Conservation (phyloP, 1,140 invertebrate genomes). For the Rhopalosiphum padi region DNA sequence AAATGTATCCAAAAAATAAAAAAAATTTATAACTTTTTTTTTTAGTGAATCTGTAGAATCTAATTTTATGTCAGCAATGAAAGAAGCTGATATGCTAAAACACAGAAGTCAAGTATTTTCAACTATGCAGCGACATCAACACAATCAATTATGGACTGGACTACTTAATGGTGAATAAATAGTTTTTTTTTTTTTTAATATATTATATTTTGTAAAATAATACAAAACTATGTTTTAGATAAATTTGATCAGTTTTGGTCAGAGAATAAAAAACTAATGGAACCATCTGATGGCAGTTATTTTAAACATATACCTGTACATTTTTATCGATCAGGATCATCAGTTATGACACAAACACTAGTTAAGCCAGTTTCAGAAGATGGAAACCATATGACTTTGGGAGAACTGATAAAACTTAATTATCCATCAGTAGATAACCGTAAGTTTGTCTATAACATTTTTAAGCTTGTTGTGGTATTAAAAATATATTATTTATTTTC, state of each 20-base stretch:
- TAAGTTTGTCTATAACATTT: slow-evolving; percentile 39
- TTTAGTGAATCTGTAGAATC: slow-evolving; percentile 90
- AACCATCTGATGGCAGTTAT: slow-evolving; percentile 77
- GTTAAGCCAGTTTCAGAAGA: slow-evolving; percentile 77
- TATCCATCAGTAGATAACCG: slow-evolving; percentile 65
- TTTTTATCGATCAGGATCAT: slow-evolving; percentile 81
- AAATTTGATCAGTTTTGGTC: slow-evolving; percentile 99
- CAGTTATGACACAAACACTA: slow-evolving; percentile 72
- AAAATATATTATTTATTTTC: slow-evolving; percentile 63
- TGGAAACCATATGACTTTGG: slow-evolving; percentile 76
- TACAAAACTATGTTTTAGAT: slow-evolving; percentile 69
- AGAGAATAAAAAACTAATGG: slow-evolving; percentile 94
- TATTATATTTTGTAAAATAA: background rate
- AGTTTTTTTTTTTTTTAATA: background rate
- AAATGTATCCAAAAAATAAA: background rate
- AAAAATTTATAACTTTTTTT: background rate
- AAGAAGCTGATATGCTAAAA: slow-evolving; percentile 97
- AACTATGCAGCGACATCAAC: slow-evolving; percentile 97
- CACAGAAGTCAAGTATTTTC: slow-evolving; percentile 90
- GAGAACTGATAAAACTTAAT: slow-evolving; percentile 75
- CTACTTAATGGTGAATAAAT: slow-evolving; percentile 83
- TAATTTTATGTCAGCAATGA: slow-evolving; percentile 92
- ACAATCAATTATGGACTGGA: slow-evolving; percentile 94
- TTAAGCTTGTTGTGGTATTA: background rate
- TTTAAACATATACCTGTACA: slow-evolving; percentile 94